Conservation (phyloP, 2,888 invertebrate species). For the Drosophila cognata region DNA sequence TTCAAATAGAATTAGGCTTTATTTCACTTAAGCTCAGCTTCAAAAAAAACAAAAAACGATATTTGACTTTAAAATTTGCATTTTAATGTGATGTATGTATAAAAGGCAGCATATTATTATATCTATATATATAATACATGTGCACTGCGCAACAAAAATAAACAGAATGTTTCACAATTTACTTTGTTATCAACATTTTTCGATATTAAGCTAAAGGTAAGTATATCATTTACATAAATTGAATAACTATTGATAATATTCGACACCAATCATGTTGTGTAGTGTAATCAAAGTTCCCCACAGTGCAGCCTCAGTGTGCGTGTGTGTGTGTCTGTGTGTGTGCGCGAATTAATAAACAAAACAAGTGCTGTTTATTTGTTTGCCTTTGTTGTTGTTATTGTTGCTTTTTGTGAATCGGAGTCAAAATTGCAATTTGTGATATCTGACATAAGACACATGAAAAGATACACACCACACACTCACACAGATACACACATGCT, state of each 20-base stretch:
- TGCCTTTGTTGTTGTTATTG: slow-evolving; percentile 43
- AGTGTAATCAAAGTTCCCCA: slow-evolving; percentile 25
- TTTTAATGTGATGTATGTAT: background rate
- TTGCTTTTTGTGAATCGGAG: slow-evolving; percentile 28
- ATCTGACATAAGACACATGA: slow-evolving; percentile 25
- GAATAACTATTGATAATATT: background rate
- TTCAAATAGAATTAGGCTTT: background rate
- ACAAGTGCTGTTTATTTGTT: slow-evolving; percentile 51
- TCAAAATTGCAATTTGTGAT: slow-evolving; percentile 54
- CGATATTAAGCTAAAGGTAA: background rate
- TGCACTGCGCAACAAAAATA: background rate
- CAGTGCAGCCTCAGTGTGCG: slow-evolving; percentile 3
- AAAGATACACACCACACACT: slow-evolving; percentile 17
- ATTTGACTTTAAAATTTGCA: background rate
- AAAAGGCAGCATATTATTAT: background rate
- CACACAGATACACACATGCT: background rate
- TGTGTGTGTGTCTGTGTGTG: slow-evolving; percentile 25
- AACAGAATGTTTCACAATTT: background rate
- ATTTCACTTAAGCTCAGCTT: background rate
- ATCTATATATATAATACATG: background rate
- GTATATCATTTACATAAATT: background rate
- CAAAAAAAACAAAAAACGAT: background rate
- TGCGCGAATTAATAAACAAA: slow-evolving; percentile 69
- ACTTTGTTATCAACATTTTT: background rate
- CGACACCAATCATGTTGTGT: background rate